These are phyloP conservation scores for Brachionus koreanus DNA, from an alignment of 1,140 invertebrate genomes.

Conservation along the genomic window DNA sequence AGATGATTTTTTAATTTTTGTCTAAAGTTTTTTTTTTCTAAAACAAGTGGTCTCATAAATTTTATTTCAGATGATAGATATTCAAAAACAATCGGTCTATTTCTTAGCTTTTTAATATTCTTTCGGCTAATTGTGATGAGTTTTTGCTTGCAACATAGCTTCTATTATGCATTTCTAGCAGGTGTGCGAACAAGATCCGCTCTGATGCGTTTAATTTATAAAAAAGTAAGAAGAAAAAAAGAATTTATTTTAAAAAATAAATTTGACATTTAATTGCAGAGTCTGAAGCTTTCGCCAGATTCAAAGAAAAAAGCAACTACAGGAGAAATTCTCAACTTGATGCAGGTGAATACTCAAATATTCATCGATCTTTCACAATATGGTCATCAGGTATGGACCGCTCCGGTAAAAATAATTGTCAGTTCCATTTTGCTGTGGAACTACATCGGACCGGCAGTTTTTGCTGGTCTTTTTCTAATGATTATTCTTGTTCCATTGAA, in stretches of 20 bases:
- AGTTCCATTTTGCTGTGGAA: constrained; percentile 85
- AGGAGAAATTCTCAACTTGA: constrained; percentile 65
- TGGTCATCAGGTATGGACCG: constrained; percentile 93
- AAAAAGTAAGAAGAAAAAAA: too few species aligned
- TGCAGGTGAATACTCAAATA: constrained; percentile 62
- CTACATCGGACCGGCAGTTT: constrained; percentile 61
- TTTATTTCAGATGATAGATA: constrained; percentile 9
- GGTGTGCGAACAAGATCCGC: constrained; percentile 85
- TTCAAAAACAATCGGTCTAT: constrained; percentile 71
- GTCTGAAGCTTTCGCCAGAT: constrained; percentile 46
- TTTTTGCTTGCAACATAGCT: constrained; percentile 66
- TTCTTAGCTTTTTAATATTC: constrained; percentile 74
- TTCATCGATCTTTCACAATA: constrained; percentile 65
- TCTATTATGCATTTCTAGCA: constrained; percentile 63
- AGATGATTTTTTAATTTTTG: neutral
- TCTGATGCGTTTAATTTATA: constrained; percentile 85
- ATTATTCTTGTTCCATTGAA: constrained; percentile 66
- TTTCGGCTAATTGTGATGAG: constrained; percentile 78
- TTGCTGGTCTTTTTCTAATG: constrained; percentile 59
- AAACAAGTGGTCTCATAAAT: neutral
- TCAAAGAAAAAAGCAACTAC: constrained; percentile 59
- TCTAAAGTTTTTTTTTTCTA: neutral
- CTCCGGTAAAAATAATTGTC: constrained; percentile 80
- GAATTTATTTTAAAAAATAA: neutral
- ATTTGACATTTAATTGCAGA: neutral